These are phyloP conservation scores for Mesoclemmys tuberculata DNA, from an alignment of 2,113 vertebrate species.

Conservation along the genomic window DNA sequence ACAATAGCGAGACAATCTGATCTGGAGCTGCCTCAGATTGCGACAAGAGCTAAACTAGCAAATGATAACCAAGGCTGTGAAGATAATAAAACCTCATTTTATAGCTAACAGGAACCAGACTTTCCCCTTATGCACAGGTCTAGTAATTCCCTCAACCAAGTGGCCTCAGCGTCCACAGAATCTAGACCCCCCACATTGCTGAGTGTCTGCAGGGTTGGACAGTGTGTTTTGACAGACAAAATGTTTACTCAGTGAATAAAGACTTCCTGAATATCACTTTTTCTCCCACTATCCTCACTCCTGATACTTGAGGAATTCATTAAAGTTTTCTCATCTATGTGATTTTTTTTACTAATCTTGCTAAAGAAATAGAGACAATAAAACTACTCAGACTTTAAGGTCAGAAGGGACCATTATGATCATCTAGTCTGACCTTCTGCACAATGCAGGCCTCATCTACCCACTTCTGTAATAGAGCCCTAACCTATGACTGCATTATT, in stretches of 20 bases:
- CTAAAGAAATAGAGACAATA: neutral
- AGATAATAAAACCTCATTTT: neutral
- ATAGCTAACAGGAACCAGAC: neutral
- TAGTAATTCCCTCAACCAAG: neutral
- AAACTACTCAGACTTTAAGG: neutral
- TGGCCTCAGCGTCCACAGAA: neutral
- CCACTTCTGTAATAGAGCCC: no score
- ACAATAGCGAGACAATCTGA: neutral
- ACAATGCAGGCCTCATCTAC: no score
- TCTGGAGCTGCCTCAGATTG: neutral
- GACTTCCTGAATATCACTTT: neutral
- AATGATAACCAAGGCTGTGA: neutral
- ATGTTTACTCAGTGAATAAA: neutral
- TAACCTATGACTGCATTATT: no score
- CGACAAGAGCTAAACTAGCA: neutral
- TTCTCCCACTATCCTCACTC: neutral
- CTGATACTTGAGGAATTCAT: neutral
- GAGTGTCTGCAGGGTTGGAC: neutral
- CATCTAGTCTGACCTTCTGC: no score
- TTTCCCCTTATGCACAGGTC: neutral
- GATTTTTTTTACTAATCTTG: neutral
- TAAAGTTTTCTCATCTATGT: neutral
- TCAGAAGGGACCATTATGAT: no score
- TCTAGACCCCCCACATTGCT: neutral
- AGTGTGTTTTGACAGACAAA: neutral